Percentiles rank a stretch among this genome's conserved stretches.
phyloP scores from a whole-genome alignment of 1,140 invertebrate genomes.

The Andrena cerasifolii region DNA sequence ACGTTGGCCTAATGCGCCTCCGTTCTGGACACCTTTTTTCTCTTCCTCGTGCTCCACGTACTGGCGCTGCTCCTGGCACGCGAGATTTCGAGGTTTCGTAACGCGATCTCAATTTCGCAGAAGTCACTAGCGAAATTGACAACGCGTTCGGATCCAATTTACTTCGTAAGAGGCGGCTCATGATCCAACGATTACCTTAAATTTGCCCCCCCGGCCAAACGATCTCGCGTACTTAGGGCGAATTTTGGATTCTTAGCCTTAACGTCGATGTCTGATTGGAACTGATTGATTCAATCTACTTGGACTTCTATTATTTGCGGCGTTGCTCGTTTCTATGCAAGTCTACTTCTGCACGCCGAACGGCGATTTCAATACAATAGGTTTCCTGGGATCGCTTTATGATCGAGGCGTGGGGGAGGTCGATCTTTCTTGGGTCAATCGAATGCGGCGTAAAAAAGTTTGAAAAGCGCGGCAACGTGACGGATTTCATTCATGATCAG shows the following conservation, averaged over 20 bases:
- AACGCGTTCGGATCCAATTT: too few species aligned
- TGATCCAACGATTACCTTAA: too few species aligned
- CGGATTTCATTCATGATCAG: conserved; percentile 56
- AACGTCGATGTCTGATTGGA: too few species aligned
- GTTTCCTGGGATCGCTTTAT: not conserved
- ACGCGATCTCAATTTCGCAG: not conserved
- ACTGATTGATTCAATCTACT: too few species aligned
- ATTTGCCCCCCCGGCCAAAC: too few species aligned
- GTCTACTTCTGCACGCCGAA: not conserved
- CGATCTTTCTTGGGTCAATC: not conserved
- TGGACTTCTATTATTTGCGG: not conserved
- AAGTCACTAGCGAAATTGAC: not conserved
- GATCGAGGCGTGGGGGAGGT: not conserved
- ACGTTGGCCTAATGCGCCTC: not conserved
- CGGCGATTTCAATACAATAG: conserved; percentile 10
- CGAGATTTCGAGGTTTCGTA: conserved; percentile 4
- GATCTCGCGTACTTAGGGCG: too few species aligned
- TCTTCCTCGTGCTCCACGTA: not conserved
- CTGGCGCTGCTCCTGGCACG: conserved; percentile 8
- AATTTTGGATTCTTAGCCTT: too few species aligned
- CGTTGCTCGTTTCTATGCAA: not conserved
- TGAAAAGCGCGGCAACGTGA: conserved; percentile 48
- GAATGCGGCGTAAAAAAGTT: conserved; percentile 40
- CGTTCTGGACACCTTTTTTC: not conserved
- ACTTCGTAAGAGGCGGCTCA: too few species aligned